Percentiles rank a stretch among this genome's conserved stretches.
Evolutionary conservation across 2,113 vertebrate species (phyloP).

Genomic region (Anarhynchus alexandrinus): DNA sequence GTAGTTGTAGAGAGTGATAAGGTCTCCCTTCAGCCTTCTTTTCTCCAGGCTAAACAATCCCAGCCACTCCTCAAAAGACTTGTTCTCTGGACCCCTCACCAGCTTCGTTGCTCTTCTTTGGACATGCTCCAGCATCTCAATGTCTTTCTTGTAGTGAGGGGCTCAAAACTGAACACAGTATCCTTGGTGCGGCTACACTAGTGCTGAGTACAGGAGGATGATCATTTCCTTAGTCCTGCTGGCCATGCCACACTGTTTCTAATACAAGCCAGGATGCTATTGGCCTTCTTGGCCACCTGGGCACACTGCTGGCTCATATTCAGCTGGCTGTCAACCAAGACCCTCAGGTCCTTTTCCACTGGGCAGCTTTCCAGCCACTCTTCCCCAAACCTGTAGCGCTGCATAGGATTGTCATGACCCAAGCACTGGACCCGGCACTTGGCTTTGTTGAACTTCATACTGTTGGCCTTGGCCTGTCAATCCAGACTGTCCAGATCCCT

Average conservation of each 20-base stretch:
- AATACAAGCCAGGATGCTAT: background rate
- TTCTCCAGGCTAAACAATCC: background rate
- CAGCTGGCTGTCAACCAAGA: background rate
- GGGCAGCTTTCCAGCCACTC: background rate
- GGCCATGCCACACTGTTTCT: background rate
- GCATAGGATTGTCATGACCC: background rate
- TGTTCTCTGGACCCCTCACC: background rate
- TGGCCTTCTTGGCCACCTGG: background rate
- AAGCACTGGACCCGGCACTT: background rate
- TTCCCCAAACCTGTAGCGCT: background rate
- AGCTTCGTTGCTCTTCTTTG: background rate
- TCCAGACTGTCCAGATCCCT: background rate
- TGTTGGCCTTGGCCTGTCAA: background rate
- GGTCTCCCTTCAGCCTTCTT: background rate
- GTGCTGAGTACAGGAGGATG: background rate
- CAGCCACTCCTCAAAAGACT: background rate
- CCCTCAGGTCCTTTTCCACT: background rate
- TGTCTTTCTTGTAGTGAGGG: background rate
- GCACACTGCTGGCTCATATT: background rate
- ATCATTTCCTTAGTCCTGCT: background rate
- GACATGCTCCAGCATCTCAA: background rate
- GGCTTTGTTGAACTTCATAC: background rate
- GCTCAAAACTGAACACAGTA: background rate
- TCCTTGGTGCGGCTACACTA: background rate
- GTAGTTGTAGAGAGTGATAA: background rate